phyloP scores from a whole-genome alignment of 2,113 vertebrate species.

The Promerops cafer region DNA sequence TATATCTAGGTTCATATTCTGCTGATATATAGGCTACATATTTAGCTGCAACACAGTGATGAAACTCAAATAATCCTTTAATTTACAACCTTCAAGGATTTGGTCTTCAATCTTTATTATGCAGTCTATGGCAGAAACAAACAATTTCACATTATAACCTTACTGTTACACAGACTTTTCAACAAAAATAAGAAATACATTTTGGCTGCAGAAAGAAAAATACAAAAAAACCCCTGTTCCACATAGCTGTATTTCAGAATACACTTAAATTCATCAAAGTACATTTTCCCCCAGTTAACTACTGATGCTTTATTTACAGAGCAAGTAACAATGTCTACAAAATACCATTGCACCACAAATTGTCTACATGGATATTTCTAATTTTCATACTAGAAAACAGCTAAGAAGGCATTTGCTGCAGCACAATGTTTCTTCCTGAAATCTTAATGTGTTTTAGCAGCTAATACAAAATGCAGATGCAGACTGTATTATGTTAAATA shows the following conservation, averaged over 20 bases:
- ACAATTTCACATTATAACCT: not conserved
- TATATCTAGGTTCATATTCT: not conserved
- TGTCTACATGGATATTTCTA: constrained; percentile 14
- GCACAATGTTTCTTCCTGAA: not conserved
- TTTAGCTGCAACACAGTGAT: not conserved
- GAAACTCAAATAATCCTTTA: not conserved
- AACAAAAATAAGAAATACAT: not conserved
- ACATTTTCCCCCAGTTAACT: not conserved
- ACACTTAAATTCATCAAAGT: not conserved
- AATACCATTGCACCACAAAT: constrained; percentile 25
- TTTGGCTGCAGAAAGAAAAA: not conserved
- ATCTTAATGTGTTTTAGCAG: constrained; percentile 8
- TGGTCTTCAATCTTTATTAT: constrained; percentile 26
- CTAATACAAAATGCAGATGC: constrained; percentile 2
- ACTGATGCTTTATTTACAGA: constrained; percentile 44
- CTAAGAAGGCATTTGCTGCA: not conserved
- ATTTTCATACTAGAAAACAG: constrained; percentile 22
- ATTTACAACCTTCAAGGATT: not conserved
- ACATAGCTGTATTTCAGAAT: not conserved
- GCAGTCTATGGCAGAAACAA: not conserved
- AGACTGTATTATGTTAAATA: not conserved
- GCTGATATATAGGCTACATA: not conserved
- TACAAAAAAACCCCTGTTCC: not conserved
- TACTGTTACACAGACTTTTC: not conserved
- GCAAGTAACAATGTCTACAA: constrained; percentile 27